Conservation (phyloP, 2,113 vertebrate species). For the Hippotragus niger region DNA sequence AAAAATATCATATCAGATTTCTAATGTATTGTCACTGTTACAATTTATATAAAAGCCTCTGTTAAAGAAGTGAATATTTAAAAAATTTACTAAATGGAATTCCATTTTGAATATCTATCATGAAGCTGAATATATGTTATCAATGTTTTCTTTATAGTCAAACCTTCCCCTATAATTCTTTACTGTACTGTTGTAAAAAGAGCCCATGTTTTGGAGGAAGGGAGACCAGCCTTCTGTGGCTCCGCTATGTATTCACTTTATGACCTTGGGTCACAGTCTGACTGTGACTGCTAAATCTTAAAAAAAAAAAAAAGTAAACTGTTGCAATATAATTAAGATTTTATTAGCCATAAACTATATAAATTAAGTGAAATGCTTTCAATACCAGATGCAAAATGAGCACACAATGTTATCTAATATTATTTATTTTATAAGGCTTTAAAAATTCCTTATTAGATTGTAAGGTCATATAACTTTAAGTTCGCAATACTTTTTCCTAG, state of each 20-base stretch:
- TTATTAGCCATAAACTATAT: neutral
- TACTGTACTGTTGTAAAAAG: neutral
- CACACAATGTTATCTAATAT: neutral
- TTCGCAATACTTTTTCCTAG: neutral
- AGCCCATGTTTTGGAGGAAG: neutral
- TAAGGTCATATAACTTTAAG: neutral
- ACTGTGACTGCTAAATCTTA: neutral
- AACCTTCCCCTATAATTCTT: neutral
- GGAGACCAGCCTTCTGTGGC: neutral
- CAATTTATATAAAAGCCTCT: neutral
- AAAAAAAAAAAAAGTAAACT: neutral
- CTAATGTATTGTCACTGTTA: neutral
- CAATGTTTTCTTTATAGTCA: neutral
- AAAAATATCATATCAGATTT: neutral
- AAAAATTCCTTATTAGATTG: neutral
- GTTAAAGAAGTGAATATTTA: neutral
- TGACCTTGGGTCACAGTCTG: neutral
- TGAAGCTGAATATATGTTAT: neutral
- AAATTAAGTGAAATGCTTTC: neutral
- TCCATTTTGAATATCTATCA: neutral
- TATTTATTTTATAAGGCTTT: neutral
- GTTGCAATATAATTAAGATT: neutral
- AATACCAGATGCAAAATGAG: neutral
- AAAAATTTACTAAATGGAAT: neutral
- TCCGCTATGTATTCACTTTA: neutral